These are phyloP conservation scores for Callimorpha dominula DNA, from an alignment of 2,888 invertebrate genomes.

Conservation along the genomic window DNA sequence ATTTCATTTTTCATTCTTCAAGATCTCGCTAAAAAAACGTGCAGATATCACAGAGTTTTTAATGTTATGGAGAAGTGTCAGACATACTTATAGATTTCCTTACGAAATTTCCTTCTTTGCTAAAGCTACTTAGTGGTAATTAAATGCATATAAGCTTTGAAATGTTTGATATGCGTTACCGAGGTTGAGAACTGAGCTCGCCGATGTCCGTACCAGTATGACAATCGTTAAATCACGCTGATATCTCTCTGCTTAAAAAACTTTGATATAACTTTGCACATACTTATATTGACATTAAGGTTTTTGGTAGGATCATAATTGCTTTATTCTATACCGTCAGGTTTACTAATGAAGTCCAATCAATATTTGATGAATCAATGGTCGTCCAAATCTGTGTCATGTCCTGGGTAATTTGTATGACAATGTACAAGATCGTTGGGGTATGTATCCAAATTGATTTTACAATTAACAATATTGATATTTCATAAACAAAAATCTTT, in stretches of 20 bases:
- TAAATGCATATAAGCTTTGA: neutral
- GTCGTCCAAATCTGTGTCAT: constrained; percentile 68
- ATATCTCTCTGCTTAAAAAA: neutral
- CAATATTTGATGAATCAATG: constrained; percentile 74
- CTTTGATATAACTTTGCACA: neutral
- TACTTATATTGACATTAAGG: neutral
- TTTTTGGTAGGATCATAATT: neutral
- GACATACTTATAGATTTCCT: neutral
- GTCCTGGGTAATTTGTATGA: constrained; percentile 80
- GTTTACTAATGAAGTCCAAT: constrained; percentile 70
- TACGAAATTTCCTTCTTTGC: neutral
- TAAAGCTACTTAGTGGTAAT: too few species aligned
- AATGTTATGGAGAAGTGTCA: neutral
- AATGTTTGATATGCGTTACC: neutral
- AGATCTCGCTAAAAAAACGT: too few species aligned
- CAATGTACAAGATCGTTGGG: constrained; percentile 75
- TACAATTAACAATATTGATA: neutral
- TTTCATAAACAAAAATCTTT: neutral
- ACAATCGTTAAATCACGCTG: neutral
- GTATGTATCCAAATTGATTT: constrained; percentile 57
- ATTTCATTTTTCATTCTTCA: too few species aligned
- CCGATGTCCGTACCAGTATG: neutral
- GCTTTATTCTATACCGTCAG: constrained; percentile 49
- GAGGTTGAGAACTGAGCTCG: neutral
- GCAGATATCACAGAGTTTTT: neutral